These are phyloP conservation scores for Pammene aurita DNA, from an alignment of 2,888 invertebrate genomes.

Conservation along the genomic window DNA sequence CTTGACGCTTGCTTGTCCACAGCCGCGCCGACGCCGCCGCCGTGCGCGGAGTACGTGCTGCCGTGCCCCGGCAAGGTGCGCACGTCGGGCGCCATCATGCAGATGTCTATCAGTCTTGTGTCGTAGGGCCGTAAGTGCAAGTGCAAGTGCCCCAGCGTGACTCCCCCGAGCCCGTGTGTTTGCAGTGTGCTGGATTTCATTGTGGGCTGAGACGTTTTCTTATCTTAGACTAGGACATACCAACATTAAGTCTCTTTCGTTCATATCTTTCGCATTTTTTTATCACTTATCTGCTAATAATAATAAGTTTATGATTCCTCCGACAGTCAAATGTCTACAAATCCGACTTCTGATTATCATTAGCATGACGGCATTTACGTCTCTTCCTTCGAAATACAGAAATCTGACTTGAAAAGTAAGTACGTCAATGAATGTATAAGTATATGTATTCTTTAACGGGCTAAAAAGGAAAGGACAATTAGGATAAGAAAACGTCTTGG, in stretches of 20 bases:
- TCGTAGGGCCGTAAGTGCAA: slow-evolving; percentile 69
- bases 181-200: slow-evolving; percentile 46
- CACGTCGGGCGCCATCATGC: slow-evolving; percentile 59
- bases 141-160: slow-evolving; percentile 53
- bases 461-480: too few species aligned
- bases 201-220: slow-evolving; percentile 34
- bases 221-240: not conserved
- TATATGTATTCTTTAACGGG: too few species aligned
- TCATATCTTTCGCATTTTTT: not conserved
- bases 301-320: too few species aligned
- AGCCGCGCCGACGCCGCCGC: slow-evolving; percentile 55
- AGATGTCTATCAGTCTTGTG: slow-evolving; percentile 61
- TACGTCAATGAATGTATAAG: too few species aligned
- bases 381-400: too few species aligned
- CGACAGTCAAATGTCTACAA: too few species aligned
- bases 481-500: slow-evolving; percentile 31
- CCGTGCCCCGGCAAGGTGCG: slow-evolving; percentile 77
- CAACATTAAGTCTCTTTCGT: not conserved
- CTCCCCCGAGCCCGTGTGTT: slow-evolving; percentile 43
- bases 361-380: too few species aligned
- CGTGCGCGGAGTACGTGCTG: slow-evolving; percentile 66
- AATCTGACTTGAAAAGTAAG: too few species aligned
- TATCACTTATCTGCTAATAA: too few species aligned
- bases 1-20: slow-evolving; percentile 55
- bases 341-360: too few species aligned